Evolutionary conservation across 2,888 invertebrate species (phyloP), one percentile per base, ranked within the genome.

Genomic region (Aplocera efformata): DNA sequence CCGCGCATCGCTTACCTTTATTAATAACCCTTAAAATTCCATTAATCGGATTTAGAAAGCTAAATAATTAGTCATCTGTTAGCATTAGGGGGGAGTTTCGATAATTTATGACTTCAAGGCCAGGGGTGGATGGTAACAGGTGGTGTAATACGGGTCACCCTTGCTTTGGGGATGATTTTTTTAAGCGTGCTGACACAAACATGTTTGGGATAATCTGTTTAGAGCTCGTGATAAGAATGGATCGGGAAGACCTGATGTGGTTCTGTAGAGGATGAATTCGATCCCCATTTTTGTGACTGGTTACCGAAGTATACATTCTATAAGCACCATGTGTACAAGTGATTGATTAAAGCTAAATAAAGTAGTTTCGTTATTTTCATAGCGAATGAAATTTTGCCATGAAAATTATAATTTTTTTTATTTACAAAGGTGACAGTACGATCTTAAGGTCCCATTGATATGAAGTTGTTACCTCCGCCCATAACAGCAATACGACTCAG

Each of bases 131-230:
- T 62, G 50, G 65, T 69, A 73, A 75, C 77, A 76, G 77, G 77
- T 77, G 77, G 70, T 58, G 64, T 63, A 60, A 60, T 63, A 58
- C 64, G 65, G 60, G 72, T 74, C 65, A 60, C 59, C 69, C 60
- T 72, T 67, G 72, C 67, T 67, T 66, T 58, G 56, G 69, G 72
- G 72, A 72, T 68, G 29, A 63, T 56, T 64, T 61, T 54, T 53
- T 39, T 32, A 13, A 21, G 22, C 51, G 49, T 51, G 53, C 34
- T 35, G 35, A 30, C 27, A 47, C 53, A 48, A 48, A 36, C 42
- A 35, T 22, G 7, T 32, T 33, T 27, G 26, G 32, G 53, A 50
- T 50, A 41, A 48, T 43, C 38, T 25, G 30, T 32, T 33, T 11
- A 25, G 20, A 17, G 28, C 7, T 11, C 21, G 24, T 30, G 26